Evolutionary conservation across 2,113 vertebrate genomes (phyloP).

Genomic region (Atractosteus spatula): DNA sequence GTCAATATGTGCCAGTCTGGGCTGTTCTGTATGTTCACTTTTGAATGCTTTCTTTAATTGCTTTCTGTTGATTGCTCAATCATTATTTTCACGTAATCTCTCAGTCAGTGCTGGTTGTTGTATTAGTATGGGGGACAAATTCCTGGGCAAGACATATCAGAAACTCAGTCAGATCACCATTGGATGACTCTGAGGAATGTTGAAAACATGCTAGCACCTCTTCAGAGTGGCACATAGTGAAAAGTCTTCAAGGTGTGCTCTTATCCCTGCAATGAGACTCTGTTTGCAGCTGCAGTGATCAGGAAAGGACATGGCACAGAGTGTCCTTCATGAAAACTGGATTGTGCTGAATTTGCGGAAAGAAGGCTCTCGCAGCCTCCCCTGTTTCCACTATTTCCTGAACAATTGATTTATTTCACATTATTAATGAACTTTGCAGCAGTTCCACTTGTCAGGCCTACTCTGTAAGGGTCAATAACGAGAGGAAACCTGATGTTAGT

Average conservation of each 20-base stretch:
- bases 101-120: too few species aligned
- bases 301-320: constrained; percentile 45
- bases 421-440: constrained; percentile 99
- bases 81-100: too few species aligned
- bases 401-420: constrained; percentile 93
- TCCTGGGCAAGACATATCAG: too few species aligned
- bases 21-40: too few species aligned
- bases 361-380: constrained; percentile 57
- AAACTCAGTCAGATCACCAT: too few species aligned
- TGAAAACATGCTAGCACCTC: too few species aligned
- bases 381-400: constrained; percentile 75
- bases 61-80: neutral
- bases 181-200: too few species aligned
- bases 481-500: constrained; percentile 93
- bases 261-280: neutral
- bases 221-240: too few species aligned
- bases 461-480: constrained; percentile 88
- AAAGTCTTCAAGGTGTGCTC: too few species aligned
- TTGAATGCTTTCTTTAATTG: too few species aligned
- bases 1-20: too few species aligned
- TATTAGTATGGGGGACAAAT: too few species aligned
- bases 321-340: constrained; percentile 62
- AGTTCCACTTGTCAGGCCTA: constrained; percentile 87
- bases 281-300: constrained; percentile 37
- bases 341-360: constrained; percentile 72